These are phyloP conservation scores for Moxostoma hubbsi DNA, from an alignment of 2,797 vertebrate species.

Conservation along the genomic window DNA sequence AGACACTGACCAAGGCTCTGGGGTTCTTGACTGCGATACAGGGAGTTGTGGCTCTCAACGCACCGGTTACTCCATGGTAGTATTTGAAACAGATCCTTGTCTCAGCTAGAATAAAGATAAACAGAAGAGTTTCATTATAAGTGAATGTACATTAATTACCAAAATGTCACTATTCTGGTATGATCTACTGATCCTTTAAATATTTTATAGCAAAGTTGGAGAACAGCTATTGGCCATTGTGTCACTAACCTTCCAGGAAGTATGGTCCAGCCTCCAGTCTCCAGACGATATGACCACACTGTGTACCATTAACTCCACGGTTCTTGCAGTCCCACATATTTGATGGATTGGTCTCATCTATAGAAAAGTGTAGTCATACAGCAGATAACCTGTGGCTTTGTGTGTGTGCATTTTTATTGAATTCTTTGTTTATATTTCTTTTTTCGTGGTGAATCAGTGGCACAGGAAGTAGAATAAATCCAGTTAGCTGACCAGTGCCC, in stretches of 20 bases:
- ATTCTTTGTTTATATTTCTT: not conserved
- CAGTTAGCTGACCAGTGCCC: not conserved
- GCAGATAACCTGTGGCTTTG: not conserved
- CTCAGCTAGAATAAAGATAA: constrained; percentile 81
- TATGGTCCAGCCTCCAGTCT: constrained; percentile 93
- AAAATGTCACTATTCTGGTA: not conserved
- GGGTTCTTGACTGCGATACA: constrained; percentile 98
- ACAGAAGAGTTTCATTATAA: constrained; percentile 14
- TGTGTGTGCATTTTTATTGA: not conserved
- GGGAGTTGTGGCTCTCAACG: constrained; percentile 92
- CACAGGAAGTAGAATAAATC: not conserved
- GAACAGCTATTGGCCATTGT: no score
- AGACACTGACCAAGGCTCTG: constrained; percentile 85
- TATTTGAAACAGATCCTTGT: constrained; percentile 99
- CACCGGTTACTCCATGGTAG: constrained; percentile 95
- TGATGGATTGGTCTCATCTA: constrained; percentile 96
- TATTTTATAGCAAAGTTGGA: constrained; percentile 2
- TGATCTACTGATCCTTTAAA: constrained; percentile 6
- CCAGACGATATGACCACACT: constrained; percentile 98
- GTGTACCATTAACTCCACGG: constrained; percentile 94
- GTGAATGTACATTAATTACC: not conserved
- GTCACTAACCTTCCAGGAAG: constrained; percentile 94
- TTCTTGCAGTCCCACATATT: constrained; percentile 99
- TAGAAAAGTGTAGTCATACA: constrained; percentile 9
- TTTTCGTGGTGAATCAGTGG: not conserved